These are phyloP conservation scores for Chironomus striatipennis DNA, from an alignment of 1,140 invertebrate species.

Conservation along the genomic window DNA sequence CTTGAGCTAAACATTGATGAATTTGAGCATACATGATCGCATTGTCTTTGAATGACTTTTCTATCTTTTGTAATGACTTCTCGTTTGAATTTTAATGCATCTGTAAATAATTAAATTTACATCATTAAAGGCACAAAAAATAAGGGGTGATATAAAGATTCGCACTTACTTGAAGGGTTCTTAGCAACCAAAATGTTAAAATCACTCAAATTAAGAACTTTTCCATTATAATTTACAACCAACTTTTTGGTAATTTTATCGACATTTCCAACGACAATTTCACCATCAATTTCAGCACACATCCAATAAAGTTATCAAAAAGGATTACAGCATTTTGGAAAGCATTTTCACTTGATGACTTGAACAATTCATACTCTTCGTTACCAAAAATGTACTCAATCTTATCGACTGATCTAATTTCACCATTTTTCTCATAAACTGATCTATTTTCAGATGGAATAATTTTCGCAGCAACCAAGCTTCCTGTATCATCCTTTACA, in stretches of 20 bases:
- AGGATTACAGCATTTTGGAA: not conserved
- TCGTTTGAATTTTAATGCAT: not conserved
- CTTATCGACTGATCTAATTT: not conserved
- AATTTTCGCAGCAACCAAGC: not conserved
- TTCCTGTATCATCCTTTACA: not conserved
- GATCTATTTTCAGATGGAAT: not conserved
- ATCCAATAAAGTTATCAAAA: not conserved
- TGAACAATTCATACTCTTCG: slow-evolving; percentile 11
- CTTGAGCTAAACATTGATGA: not conserved
- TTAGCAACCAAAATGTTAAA: not conserved
- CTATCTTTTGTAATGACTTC: not conserved
- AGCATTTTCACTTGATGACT: not conserved
- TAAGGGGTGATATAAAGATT: not conserved
- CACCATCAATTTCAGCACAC: not conserved
- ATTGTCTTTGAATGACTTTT: not conserved
- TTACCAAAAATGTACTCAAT: not conserved
- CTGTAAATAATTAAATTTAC: not conserved
- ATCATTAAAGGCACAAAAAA: not conserved
- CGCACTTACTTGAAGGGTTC: not conserved
- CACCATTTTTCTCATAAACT: not conserved
- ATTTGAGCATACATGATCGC: not conserved
- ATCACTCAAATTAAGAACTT: not conserved
- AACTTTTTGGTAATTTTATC: not conserved
- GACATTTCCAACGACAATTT: not conserved
- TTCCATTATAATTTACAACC: not conserved